Evolutionary conservation across 2,113 vertebrate species (phyloP), one percentile per base, ranked within the genome.

Genomic region (Campylomormyrus tamandua): DNA sequence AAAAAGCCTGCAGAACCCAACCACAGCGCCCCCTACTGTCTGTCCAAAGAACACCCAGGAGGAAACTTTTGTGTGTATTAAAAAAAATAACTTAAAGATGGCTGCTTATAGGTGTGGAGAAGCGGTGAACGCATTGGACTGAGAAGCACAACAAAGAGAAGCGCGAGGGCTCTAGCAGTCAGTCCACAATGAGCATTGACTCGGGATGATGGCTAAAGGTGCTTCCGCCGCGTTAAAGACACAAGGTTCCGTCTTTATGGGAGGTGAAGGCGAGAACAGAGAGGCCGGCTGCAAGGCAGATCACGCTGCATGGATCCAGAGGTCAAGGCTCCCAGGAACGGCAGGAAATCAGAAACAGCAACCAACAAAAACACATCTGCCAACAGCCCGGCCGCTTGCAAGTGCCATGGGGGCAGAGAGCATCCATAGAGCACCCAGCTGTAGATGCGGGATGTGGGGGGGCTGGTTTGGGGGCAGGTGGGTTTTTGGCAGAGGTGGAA

Each of bases 401-500:
- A 8, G 27, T 27, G 70, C n/a, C 39, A 42, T 9, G 42, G 77
- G 31, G 50, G 15, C 19, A 31, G 49, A 35, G 50, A 5, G 27
- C 49, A 15, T 13, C 4, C 8, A 86, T 9, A 85, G 83, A 50
- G n/a, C n/a, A 11, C 19, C 42, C 83, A 49, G 39, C 19, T 11
- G 46, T 24, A 85, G 17, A 13, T 5, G 21, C 0, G 3, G 21
- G 19, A 24, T 24, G 50, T 3, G 9, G 6, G 24, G 3, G 70
- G 49, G 50, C 9, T 48, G 46, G 46, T 7, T n/a, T 13, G 31
- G 17, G 49, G 70, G 49, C 4, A 66, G 35, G 11, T 62, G 88
- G 91, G 58, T 49, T 80, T 42, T 53, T 42, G 87, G 90, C 91
- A 42, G 39, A 39, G 39, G 39, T 39, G 39, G 39, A 39, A 39